Evolutionary conservation across 2,888 invertebrate genomes (phyloP), one percentile per base, ranked within the genome.

Genomic region (Amphipyra tragopoginis): DNA sequence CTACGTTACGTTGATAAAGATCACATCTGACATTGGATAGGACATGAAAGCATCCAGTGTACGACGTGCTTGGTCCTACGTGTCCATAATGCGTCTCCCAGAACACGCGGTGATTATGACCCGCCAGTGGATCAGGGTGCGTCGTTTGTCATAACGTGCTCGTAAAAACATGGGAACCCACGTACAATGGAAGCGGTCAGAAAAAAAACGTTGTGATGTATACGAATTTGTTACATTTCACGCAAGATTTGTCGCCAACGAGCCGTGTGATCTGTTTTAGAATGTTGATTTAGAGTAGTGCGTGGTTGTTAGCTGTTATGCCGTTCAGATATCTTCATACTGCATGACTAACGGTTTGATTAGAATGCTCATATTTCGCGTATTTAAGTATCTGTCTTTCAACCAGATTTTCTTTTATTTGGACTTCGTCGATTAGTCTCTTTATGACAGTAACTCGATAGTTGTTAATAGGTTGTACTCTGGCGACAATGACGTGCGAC

Each of bases 151-250:
- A 91, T 89, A 89, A 81, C 68, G 66, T 51, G 56, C 69, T 83
- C 86, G 83, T 91, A 89, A 90, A 88, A 88, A 85, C 84, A 73
- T 75, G 77, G 75, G 78, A 84, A 81, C 86, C 81, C 82, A 81
- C 81, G 86, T 82, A 83, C 74, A 79, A 69, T 61, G 72, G 68
- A 76, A 79, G 75, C 67, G 58, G 70, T 64, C 69, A 74, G 69
- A 79, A 79, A 83, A 81, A 83, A 81, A 77, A 21, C 74, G 72
- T 80, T 79, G 65, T 69, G 75, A 69, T 77, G 68, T 77, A 79
- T 79, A 80, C 83, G 82, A 84, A 89, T 88, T 88, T 88, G 89
- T 90, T 86, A 87, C 75, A 88, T 89, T 89, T 91, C 87, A 90
- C 90, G 87, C 90, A 82, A 82, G 82, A 79, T 81, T 82, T 80